Evolutionary conservation across 37 sponge, comb jelly and placozoan species (phyloP), one percentile per base, ranked within the genome.

Genomic region (Eunapius fragilis): DNA sequence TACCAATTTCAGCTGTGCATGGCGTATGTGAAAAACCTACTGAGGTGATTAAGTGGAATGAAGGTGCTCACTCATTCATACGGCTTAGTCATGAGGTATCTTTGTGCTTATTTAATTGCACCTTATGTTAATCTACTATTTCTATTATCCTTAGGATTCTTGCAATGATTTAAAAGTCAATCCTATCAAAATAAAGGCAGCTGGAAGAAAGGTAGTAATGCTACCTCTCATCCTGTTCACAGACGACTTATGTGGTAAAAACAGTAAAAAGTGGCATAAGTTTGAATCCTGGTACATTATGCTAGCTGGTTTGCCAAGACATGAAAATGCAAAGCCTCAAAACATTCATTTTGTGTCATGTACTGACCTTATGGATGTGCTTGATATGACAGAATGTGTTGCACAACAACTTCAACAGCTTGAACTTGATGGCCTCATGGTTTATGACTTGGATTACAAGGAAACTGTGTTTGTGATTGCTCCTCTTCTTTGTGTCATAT

Each of bases 191-290:
- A 45, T 9, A 45, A 45, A 45, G 47, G 47, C 47, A 11, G 47
- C 47, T 45, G 47, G 47, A 27, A 38, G 6, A 79, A 23, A 76
- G 41, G 30, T 25, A 22, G 36, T 76, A 7, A 76, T 76, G 77
- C 41, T 76, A 9, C 77, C 77, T 22, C 13, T 76, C 34, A 76
- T 86, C 48, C 35, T 86, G 22, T 86, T 79, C 67, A 36, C 87
- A 31, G 87, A 86, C 71, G 87, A 86, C 58, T 49, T 68, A 25
- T 79, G 87, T 86, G 87, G 87, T 13, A 86, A 86, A 31, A 31
- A 35, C 5, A 47, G 50, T 24, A 86, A 86, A 79, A 79, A 86
- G n/a, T 86, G 87, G 87, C 79, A 86, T 67, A 71, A 71, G 33
- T 86, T 86, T 45, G 74, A 86, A 23, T 31, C 32, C 26, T 86